Base-by-base conservation (phyloP, 2,888 invertebrate species). In the Venustoraphidia nigricollis region DNA sequence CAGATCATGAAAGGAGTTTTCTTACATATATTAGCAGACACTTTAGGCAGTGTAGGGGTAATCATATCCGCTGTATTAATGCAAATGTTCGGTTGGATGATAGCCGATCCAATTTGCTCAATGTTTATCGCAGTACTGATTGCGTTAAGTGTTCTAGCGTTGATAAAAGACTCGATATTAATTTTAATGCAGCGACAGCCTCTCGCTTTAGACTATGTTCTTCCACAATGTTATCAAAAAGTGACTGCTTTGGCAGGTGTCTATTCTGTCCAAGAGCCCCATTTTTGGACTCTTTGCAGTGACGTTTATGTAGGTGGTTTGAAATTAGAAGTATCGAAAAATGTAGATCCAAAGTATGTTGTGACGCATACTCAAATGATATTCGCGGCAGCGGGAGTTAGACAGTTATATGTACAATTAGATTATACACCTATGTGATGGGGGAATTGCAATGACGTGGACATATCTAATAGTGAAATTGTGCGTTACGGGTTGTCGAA, bases 271-370 rank as follows among this genome's bases (percentile, higher is more conserved):
- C 94, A 95, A 61, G 95, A 97, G 59, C 94, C 94, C 3, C 96
- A 96, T 64, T 96, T 97, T 68, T 97, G 96, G 96, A 97, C 96
- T 10, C 72, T 97, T 52, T 95, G 95, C 66, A 93, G 91, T 62
- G 92, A 94, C 57, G 81, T 88, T 50, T 93, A 84, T 64, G 84
- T 95, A 2, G 96, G 96, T 54, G 89, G 89, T 55, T 69, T 97
- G 47, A 97, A 96, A 69, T 68, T 97, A 47, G 96, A 96, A 68
- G 95, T 96, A n/a, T 85, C 92, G 0, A 79, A 83, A 60, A 86
- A 86, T 58, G 91, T 93, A 9, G 96, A 96, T 67, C 83, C 91
- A 1, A 83, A 89, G 61, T 95, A 95, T 65, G 87, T 96, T 43
- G 81, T 91, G 27, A 88, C 88, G 53, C 92, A 93, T 61, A 85